Percentiles rank a stretch among this genome's conserved stretches.
phyloP scores from a whole-genome alignment of 2,797 vertebrate species.

The Falco columbarius region DNA sequence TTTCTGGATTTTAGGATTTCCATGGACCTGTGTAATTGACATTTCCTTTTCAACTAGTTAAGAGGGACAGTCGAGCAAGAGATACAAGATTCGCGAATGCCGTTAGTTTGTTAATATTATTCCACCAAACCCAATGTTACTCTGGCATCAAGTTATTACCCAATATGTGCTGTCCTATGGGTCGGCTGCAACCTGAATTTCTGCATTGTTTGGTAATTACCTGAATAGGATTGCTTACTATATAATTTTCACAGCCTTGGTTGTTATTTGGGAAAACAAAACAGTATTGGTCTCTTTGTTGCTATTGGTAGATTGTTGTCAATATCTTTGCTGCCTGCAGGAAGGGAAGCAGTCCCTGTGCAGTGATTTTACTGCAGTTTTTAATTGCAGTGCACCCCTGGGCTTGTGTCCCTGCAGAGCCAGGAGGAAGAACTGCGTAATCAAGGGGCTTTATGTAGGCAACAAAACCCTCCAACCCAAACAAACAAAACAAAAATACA shows the following conservation, averaged over 20 bases:
- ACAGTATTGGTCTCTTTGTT: not conserved
- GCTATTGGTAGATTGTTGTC: not conserved
- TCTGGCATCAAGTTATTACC: not conserved
- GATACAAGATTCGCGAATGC: not conserved
- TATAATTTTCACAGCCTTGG: not conserved
- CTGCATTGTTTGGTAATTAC: slow-evolving; percentile 6
- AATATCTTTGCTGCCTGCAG: not conserved
- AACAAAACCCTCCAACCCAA: not conserved
- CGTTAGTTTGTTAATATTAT: not conserved
- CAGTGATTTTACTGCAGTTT: not conserved
- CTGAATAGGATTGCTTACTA: not conserved
- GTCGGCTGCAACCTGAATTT: not conserved
- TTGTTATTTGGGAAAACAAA: not conserved
- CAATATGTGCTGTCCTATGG: not conserved
- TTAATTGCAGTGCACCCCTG: not conserved
- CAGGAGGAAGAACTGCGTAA: not conserved
- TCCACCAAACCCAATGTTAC: not conserved
- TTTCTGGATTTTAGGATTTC: not conserved
- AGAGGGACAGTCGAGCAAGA: not conserved
- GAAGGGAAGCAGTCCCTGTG: not conserved
- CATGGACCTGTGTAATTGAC: not conserved
- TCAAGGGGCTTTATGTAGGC: not conserved
- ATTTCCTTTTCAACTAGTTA: not conserved
- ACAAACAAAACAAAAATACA: not conserved
- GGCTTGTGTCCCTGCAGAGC: not conserved